These are phyloP conservation scores for Acestrorhynchus altus DNA, from an alignment of 2,797 vertebrate genomes.

Conservation along the genomic window DNA sequence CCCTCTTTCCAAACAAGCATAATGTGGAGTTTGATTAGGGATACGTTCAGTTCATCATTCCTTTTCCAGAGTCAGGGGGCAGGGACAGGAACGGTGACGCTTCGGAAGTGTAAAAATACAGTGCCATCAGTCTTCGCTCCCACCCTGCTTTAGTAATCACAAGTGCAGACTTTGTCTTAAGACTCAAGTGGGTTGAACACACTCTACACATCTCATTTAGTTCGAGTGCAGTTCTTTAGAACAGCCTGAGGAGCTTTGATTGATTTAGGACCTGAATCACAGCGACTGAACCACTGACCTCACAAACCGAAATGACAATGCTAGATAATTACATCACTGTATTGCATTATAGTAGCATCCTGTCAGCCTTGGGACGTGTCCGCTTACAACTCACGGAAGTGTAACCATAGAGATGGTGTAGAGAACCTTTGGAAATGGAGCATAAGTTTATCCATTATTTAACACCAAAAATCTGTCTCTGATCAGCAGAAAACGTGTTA, in stretches of 20 bases:
- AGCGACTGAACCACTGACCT: too few species aligned
- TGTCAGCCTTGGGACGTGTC: too few species aligned
- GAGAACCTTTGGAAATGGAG: too few species aligned
- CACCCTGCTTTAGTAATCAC: neutral
- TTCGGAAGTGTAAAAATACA: neutral
- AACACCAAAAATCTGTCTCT: too few species aligned
- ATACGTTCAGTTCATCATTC: constrained; percentile 7
- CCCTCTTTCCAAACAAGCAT: constrained; percentile 44
- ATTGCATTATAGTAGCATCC: too few species aligned
- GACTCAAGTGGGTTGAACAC: neutral
- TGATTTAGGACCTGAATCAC: constrained; percentile 19
- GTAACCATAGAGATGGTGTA: too few species aligned
- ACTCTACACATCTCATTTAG: neutral
- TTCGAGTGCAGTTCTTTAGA: constrained; percentile 9
- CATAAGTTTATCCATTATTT: too few species aligned
- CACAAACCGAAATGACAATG: too few species aligned
- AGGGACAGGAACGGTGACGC: neutral
- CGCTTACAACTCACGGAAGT: too few species aligned
- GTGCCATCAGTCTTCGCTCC: neutral
- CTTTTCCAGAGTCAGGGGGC: neutral
- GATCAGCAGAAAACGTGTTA: too few species aligned
- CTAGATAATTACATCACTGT: too few species aligned
- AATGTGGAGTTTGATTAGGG: constrained; percentile 32
- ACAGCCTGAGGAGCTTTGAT: neutral
- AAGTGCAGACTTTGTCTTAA: neutral